A percentile compares a stretch with the other conserved stretches of the same genome.
These are phyloP conservation scores for Heliconius charithonia DNA, from an alignment of 2,888 invertebrate genomes.

Conservation along the genomic window DNA sequence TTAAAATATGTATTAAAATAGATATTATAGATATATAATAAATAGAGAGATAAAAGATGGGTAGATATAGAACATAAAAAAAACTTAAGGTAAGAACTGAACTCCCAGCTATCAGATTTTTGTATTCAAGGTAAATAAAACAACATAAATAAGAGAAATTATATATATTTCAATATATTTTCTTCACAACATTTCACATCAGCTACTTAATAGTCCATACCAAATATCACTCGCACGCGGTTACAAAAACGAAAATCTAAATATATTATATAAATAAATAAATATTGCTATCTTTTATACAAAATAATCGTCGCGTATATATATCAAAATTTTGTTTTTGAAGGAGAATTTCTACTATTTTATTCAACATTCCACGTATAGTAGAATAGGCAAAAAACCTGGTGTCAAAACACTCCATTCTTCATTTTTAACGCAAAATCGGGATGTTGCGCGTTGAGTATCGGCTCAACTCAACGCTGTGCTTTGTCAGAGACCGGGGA, in stretches of 20 bases:
- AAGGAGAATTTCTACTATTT: conserved; percentile 31
- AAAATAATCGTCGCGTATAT: conserved; percentile 54
- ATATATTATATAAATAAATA: conserved; percentile 63
- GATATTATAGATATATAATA: too few species aligned
- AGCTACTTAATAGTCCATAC: conserved; percentile 61
- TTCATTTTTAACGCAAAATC: background rate
- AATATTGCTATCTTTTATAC: conserved; percentile 59
- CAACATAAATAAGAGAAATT: conserved; percentile 71
- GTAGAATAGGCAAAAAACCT: background rate
- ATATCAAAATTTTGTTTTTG: conserved; percentile 37
- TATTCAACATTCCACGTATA: background rate
- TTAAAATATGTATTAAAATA: too few species aligned
- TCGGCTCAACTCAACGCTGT: too few species aligned
- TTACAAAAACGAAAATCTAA: conserved; percentile 47
- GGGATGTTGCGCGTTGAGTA: too few species aligned
- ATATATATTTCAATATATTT: conserved; percentile 80
- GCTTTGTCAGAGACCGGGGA: background rate
- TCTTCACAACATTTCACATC: conserved; percentile 70
- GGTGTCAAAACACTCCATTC: background rate
- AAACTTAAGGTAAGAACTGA: background rate
- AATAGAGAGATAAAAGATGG: too few species aligned
- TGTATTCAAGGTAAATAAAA: conserved; percentile 53
- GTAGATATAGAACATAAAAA: background rate
- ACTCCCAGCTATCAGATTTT: background rate
- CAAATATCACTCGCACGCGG: conserved; percentile 58